Percentiles rank a stretch among this genome's conserved stretches.
Evolutionary conservation across 1,140 invertebrate species (phyloP).

Genomic region (Zaprionus lachaisei): DNA sequence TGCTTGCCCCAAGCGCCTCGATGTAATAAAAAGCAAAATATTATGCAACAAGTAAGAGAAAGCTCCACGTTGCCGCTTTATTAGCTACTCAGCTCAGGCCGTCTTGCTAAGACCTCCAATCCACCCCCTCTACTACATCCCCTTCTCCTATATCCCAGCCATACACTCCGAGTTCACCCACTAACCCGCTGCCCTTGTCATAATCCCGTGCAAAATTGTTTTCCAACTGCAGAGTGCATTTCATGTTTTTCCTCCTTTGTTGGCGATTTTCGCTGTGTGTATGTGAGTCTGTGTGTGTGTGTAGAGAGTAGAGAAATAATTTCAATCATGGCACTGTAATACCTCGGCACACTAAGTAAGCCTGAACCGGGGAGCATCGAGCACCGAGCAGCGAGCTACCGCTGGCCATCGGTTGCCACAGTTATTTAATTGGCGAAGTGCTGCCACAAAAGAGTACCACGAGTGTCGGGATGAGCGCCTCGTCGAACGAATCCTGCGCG

Average conservation of each 20-base stretch:
- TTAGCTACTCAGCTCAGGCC: constrained; percentile 59
- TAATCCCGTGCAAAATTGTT: constrained; percentile 79
- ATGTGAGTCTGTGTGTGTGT: constrained; percentile 18
- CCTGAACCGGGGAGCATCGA: constrained; percentile 22
- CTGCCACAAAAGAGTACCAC: constrained; percentile 22
- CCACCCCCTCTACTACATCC: not conserved
- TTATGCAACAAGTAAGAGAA: constrained; percentile 78
- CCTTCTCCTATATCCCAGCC: not conserved
- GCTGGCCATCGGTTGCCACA: constrained; percentile 32
- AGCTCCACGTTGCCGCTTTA: constrained; percentile 67
- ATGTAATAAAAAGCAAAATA: constrained; percentile 77
- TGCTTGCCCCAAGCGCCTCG: constrained; percentile 11
- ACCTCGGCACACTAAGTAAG: constrained; percentile 48
- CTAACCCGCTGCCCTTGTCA: constrained; percentile 42
- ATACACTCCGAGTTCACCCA: constrained; percentile 26
- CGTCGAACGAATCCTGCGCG: not conserved
- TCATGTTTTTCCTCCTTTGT: constrained; percentile 55
- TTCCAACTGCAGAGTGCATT: constrained; percentile 69
- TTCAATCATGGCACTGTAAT: constrained; percentile 76
- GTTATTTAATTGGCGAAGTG: constrained; percentile 66
- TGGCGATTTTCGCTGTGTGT: constrained; percentile 2
- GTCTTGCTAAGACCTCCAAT: constrained; percentile 1
- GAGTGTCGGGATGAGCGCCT: constrained; percentile 24
- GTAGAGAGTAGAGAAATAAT: constrained; percentile 70
- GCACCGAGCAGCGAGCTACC: not conserved